Evolutionary conservation across 2,797 vertebrate species (phyloP).

Genomic region (Argya squamiceps): DNA sequence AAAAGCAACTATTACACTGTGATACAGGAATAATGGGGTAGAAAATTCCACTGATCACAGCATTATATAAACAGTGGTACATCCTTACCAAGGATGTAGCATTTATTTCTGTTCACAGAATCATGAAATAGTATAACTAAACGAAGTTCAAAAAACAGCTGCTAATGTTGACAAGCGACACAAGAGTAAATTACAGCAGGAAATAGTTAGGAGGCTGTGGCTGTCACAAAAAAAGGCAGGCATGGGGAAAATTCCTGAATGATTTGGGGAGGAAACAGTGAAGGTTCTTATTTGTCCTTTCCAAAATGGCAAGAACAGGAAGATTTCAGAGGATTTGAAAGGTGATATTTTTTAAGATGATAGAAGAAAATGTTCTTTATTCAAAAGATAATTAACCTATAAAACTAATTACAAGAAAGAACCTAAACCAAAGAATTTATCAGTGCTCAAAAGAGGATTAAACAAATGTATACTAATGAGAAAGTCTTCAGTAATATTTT

Average conservation of each 20-base stretch:
- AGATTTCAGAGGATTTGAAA: conserved; percentile 18
- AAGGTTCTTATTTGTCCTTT: neutral
- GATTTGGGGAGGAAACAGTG: neutral
- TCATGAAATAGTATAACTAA: neutral
- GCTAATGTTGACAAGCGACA: conserved; percentile 22
- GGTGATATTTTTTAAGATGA: neutral
- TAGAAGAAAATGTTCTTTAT: neutral
- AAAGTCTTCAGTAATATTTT: conserved; percentile 30
- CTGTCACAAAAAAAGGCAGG: neutral
- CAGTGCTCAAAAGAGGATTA: conserved; percentile 39
- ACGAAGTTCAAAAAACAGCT: conserved; percentile 25
- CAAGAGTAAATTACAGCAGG: conserved; percentile 4
- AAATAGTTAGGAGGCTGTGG: neutral
- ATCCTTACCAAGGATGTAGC: neutral
- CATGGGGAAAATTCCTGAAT: neutral
- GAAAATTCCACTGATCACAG: conserved; percentile 42
- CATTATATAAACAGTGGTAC: conserved; percentile 28
- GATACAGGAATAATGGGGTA: conserved; percentile 42
- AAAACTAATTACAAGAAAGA: conserved; percentile 45
- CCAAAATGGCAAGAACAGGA: neutral
- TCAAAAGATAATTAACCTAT: conserved; percentile 51
- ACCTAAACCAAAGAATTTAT: conserved; percentile 34
- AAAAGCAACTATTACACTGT: conserved; percentile 12
- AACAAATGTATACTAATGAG: conserved; percentile 3
- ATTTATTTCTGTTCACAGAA: conserved; percentile 1